Evolutionary conservation across 1,140 invertebrate species (phyloP).

Genomic region (Psix sp.): DNA sequence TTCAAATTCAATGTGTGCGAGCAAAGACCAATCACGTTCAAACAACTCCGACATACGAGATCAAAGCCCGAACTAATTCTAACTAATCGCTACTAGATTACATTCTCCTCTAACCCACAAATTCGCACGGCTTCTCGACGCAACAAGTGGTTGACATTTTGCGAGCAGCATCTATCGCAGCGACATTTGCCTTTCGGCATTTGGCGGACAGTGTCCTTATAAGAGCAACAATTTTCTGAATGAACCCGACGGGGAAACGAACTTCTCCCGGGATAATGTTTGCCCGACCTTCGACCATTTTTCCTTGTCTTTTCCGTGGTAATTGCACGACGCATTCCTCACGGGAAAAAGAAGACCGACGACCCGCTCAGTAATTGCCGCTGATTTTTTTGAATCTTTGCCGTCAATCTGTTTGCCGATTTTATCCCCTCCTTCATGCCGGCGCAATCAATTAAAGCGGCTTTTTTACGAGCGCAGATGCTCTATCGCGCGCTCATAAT

Average conservation of each 20-base stretch:
- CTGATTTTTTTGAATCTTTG: slow-evolving; percentile 21
- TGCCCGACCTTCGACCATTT: slow-evolving; percentile 25
- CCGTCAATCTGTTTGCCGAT: slow-evolving; percentile 27
- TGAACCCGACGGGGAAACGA: slow-evolving; percentile 32
- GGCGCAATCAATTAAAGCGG: slow-evolving; percentile 48
- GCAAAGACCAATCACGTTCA: too few species aligned
- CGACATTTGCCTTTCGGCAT: neutral
- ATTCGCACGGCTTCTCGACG: too few species aligned
- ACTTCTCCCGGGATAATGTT: slow-evolving; percentile 21
- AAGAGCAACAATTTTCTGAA: slow-evolving; percentile 40
- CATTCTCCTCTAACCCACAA: too few species aligned
- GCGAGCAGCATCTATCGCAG: neutral
- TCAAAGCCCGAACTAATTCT: too few species aligned
- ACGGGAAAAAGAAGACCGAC: slow-evolving; percentile 36
- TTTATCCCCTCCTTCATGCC: slow-evolving; percentile 20
- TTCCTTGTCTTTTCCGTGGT: slow-evolving; percentile 14
- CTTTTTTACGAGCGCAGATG: slow-evolving; percentile 47
- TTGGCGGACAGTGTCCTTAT: slow-evolving; percentile 10
- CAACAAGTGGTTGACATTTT: too few species aligned
- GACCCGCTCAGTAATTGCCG: slow-evolving; percentile 54
- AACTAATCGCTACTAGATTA: too few species aligned
- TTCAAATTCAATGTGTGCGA: too few species aligned
- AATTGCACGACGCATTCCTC: slow-evolving; percentile 35
- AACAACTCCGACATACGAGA: too few species aligned
- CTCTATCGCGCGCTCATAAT: slow-evolving; percentile 48